Percentiles rank a stretch among this genome's conserved stretches.
phyloP scores from a whole-genome alignment of 2,888 invertebrate genomes.

The Drosophila putrida region DNA sequence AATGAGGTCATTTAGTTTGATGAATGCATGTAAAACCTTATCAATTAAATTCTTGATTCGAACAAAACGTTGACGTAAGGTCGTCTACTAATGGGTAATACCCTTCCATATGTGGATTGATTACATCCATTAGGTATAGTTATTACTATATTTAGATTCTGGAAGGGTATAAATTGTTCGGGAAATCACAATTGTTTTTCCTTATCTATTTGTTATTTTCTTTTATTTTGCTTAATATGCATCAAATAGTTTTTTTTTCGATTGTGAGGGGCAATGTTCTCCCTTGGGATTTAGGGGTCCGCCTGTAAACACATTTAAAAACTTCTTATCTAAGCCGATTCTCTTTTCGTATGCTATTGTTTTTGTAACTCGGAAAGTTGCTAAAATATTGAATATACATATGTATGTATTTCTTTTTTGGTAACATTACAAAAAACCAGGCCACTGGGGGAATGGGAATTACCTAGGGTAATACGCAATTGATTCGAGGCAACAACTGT shows the following conservation, averaged over 20 bases:
- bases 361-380: not conserved
- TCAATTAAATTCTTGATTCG: not conserved
- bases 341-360: not conserved
- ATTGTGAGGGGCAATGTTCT: slow-evolving; percentile 7
- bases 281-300: slow-evolving; percentile 4
- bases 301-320: not conserved
- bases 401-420: not conserved
- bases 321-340: not conserved
- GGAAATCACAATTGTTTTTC: not conserved
- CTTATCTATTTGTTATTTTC: too few relatives aligned
- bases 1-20: not conserved
- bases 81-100: not conserved
- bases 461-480: slow-evolving; percentile 42
- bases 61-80: slow-evolving; percentile 1
- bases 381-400: not conserved
- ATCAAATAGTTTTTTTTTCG: not conserved
- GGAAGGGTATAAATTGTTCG: not conserved
- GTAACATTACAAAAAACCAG: slow-evolving; percentile 47
- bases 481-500: slow-evolving; percentile 43
- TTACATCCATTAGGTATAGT: not conserved
- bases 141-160: not conserved
- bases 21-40: not conserved
- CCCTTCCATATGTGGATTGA: not conserved
- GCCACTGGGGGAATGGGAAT: slow-evolving; percentile 55
- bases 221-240: too few relatives aligned